A percentile compares a stretch with the other conserved stretches of the same genome.
phyloP scores from a whole-genome alignment of 2,797 vertebrate species.

The Gambelia wislizenii region DNA sequence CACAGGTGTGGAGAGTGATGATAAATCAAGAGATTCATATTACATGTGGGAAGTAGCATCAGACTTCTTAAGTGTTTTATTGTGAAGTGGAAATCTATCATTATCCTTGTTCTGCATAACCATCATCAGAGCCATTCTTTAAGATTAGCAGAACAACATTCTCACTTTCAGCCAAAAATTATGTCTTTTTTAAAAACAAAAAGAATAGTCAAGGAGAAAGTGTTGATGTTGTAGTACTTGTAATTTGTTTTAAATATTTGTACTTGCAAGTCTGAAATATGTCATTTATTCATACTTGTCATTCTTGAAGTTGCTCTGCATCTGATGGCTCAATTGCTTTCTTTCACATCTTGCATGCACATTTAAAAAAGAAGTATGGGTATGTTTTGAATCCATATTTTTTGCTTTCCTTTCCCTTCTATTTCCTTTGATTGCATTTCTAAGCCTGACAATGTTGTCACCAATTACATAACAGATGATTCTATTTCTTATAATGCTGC shows the following conservation, averaged over 20 bases:
- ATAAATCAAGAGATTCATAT: not conserved
- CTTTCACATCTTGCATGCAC: not conserved
- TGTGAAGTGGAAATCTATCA: not conserved
- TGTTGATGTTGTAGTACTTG: not conserved
- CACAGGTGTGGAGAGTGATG: not conserved
- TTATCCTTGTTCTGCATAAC: not conserved
- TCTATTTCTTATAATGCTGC: slow-evolving; percentile 16
- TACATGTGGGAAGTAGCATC: not conserved
- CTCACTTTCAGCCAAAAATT: not conserved
- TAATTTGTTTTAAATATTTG: slow-evolving; percentile 4
- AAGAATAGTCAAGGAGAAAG: not conserved
- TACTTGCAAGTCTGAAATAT: not conserved
- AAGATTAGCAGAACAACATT: not conserved
- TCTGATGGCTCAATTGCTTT: slow-evolving; percentile 22
- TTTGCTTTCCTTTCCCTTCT: not conserved
- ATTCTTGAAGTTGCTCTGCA: not conserved
- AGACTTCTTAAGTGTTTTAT: not conserved
- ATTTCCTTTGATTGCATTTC: slow-evolving; percentile 16
- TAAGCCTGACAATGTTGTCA: slow-evolving; percentile 6
- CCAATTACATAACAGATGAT: slow-evolving; percentile 19
- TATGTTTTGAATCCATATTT: not conserved
- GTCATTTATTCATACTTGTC: slow-evolving; percentile 3
- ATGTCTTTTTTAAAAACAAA: too few relatives aligned
- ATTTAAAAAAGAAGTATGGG: not conserved
- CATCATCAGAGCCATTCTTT: not conserved